These are phyloP conservation scores for Sminthurides aquaticus DNA, from an alignment of 2,888 invertebrate species.

Conservation along the genomic window DNA sequence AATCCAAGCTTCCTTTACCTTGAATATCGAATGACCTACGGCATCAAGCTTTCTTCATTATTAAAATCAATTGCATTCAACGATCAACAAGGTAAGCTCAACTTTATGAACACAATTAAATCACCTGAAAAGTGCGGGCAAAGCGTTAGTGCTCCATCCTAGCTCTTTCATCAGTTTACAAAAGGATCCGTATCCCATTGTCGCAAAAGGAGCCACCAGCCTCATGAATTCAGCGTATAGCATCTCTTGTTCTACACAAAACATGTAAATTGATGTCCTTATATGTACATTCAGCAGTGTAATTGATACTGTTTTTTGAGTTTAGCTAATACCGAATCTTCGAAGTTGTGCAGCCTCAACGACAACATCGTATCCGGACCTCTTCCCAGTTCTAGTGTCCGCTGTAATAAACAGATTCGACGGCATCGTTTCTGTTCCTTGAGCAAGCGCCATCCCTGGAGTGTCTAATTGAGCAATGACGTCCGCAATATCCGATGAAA, in stretches of 20 bases:
- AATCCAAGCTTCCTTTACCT: slow-evolving; percentile 53
- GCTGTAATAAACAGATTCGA: slow-evolving; percentile 27
- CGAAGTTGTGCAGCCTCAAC: slow-evolving; percentile 36
- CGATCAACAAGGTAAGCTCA: not conserved
- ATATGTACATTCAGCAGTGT: not conserved
- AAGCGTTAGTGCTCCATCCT: slow-evolving; percentile 53
- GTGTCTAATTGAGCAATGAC: slow-evolving; percentile 25
- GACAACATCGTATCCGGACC: slow-evolving; percentile 31
- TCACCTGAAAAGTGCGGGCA: slow-evolving; percentile 51
- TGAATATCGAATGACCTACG: slow-evolving; percentile 51
- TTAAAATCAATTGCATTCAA: slow-evolving; percentile 8
- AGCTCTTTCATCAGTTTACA: slow-evolving; percentile 53
- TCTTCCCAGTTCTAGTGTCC: slow-evolving; percentile 20
- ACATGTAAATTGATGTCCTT: slow-evolving; percentile 1
- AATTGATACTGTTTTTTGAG: too few relatives aligned
- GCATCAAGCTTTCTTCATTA: not conserved
- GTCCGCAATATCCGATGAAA: slow-evolving; percentile 33
- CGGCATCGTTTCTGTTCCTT: slow-evolving; percentile 28
- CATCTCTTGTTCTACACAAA: slow-evolving; percentile 53
- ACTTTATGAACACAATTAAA: not conserved
- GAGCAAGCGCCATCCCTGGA: slow-evolving; percentile 20
- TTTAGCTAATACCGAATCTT: slow-evolving; percentile 25
- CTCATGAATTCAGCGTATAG: slow-evolving; percentile 55
- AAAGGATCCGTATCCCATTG: slow-evolving; percentile 55
- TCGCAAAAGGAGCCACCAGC: slow-evolving; percentile 53